Conservation (phyloP, 2,113 vertebrate species). For the Platichthys flesus region DNA sequence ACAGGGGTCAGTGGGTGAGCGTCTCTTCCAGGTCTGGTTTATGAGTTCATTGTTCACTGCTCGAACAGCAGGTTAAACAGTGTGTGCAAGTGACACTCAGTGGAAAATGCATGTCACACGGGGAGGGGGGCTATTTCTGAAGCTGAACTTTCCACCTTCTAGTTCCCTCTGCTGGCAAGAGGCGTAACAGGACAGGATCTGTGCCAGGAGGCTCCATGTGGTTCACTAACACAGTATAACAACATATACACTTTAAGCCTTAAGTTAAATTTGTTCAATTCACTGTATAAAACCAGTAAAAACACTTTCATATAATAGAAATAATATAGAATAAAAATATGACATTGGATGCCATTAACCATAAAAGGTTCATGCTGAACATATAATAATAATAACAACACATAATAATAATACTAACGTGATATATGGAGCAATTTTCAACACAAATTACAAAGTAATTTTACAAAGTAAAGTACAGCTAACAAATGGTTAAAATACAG, state of each 20-base stretch:
- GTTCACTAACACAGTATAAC: neutral
- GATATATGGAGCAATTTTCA: too few relatives aligned
- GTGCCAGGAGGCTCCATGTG: neutral
- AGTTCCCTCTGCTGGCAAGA: conserved; percentile 60
- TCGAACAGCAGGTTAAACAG: conserved; percentile 43
- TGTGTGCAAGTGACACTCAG: conserved; percentile 35
- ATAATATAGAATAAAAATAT: too few relatives aligned
- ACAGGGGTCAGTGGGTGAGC: conserved; percentile 2
- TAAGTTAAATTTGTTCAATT: too few relatives aligned
- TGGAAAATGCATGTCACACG: conserved; percentile 52
- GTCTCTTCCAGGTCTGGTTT: neutral
- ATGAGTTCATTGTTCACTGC: conserved; percentile 18
- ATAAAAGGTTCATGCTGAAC: too few relatives aligned
- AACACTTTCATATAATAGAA: neutral
- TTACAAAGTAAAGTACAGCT: too few relatives aligned
- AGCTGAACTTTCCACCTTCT: conserved; percentile 48
- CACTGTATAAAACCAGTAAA: too few relatives aligned
- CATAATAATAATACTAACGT: too few relatives aligned
- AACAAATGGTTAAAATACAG: too few relatives aligned
- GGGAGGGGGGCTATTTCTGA: conserved; percentile 55
- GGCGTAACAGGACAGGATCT: conserved; percentile 4
- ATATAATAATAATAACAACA: too few relatives aligned
- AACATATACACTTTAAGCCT: too few relatives aligned
- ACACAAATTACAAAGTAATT: too few relatives aligned
- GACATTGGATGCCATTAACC: too few relatives aligned